Base-by-base conservation (phyloP, 92 coral and sea anemone genomes). In the Siderastrea radians region DNA sequence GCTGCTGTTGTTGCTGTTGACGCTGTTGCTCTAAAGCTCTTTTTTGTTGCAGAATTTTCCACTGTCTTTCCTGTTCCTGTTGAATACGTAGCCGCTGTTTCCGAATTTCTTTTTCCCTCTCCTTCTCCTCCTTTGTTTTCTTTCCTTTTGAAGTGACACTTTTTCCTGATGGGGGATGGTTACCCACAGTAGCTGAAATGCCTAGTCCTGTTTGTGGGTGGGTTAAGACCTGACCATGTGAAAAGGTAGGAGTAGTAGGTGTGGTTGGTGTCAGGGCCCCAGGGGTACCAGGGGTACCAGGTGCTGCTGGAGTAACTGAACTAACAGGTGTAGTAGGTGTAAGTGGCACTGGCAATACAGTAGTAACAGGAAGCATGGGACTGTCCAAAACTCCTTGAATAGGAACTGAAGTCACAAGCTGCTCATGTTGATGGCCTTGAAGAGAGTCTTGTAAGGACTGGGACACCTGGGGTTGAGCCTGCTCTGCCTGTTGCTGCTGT, bases 1-100 rank as follows among this genome's bases (percentile, higher is more conserved):
- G 98, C 57, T 98, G 99, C 77, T 94, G 95, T 81, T 98, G 98
- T 66, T 92, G 99, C 16, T 96, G 96, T 87, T 95, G 98, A 61
- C 96, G 93, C 79, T 96, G 97, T 59, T 92, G 96, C 77, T 98
- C 99, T 17, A 96, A 93, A 16, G 96, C 98, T 44, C 99, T 89
- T 86, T 91, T 92, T 68, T 98, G 99, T 79, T 98, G 99, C n/a
- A 98, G 92, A 49, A 95, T 79, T 87, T 98, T 98, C 99, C 99
- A 98, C 77, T 98, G 98, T 0, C 98, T 88, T 72, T 98, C 99
- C 49, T 96, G 94, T 81, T 96, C 98, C 51, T 98, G 99, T 86
- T 96, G 98, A 85, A 98, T 84, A 19, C 88, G 88, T 44, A 96
- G 88, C 74, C 93, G 95, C 77, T 96, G 95, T 68, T 98, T 96